Conservation (phyloP, 2,113 vertebrate genomes). For the Cynopterus brachyotis region DNA sequence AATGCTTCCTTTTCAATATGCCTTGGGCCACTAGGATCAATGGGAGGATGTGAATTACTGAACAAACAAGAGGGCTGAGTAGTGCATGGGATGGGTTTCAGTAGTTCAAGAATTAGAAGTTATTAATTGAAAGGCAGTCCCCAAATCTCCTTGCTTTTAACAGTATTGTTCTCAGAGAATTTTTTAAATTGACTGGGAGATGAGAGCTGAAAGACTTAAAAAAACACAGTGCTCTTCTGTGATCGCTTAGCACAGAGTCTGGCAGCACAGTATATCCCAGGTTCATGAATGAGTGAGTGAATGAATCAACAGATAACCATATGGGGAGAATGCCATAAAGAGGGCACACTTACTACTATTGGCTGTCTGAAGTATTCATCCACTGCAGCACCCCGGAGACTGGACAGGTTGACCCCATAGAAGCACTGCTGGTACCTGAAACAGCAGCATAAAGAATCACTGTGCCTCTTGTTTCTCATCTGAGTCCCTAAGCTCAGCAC, state of each 20-base stretch:
- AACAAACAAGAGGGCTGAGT: not conserved
- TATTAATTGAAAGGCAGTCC: not conserved
- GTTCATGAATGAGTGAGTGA: not conserved
- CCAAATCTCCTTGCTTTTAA: not conserved
- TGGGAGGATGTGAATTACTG: not conserved
- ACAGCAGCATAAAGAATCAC: not conserved
- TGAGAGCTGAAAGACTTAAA: not conserved
- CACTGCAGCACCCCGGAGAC: constrained; percentile 80
- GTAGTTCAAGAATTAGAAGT: not conserved
- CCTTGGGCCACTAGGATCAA: not conserved
- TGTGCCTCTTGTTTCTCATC: not conserved
- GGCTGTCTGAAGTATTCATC: constrained; percentile 88
- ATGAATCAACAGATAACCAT: not conserved
- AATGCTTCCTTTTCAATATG: not conserved
- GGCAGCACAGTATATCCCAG: not conserved
- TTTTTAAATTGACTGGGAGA: not conserved
- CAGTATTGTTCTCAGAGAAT: not conserved
- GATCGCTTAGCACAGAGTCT: not conserved
- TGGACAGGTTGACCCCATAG: constrained; percentile 85
- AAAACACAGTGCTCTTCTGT: not conserved
- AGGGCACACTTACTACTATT: constrained; percentile 79
- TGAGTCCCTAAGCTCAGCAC: no score
- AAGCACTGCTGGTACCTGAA: constrained; percentile 88
- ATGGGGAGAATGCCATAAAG: not conserved
- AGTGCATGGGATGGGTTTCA: not conserved